Evolutionary conservation across 2,797 vertebrate species (phyloP).

Genomic region (Danio aesculapii): DNA sequence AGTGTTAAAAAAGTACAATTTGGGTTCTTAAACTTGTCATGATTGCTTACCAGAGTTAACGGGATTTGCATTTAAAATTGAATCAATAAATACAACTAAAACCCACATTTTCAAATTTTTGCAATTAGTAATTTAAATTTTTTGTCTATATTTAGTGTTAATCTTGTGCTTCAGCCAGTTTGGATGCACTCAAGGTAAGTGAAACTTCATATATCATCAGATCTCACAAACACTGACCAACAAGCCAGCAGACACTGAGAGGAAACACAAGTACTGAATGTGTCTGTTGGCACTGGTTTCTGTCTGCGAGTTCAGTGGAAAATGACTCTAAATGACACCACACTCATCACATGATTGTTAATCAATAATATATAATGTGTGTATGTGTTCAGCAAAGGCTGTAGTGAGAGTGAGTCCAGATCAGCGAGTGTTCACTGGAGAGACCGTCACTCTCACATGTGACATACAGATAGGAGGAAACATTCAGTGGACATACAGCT

Average conservation of each 20-base stretch:
- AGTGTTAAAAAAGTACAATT: too few species aligned
- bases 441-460: not conserved
- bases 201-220: not conserved
- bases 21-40: too few species aligned
- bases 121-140: too few species aligned
- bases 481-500: not conserved
- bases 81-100: too few species aligned
- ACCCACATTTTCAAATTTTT: too few species aligned
- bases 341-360: too few species aligned
- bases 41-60: too few species aligned
- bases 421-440: not conserved
- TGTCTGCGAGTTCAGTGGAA: too few species aligned
- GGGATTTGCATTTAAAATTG: too few species aligned
- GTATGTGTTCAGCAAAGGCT: not conserved
- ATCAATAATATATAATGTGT: not conserved
- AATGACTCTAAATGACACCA: too few species aligned
- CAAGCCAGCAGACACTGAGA: not conserved
- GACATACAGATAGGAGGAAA: not conserved
- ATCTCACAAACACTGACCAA: not conserved
- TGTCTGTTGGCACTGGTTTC: too few species aligned
- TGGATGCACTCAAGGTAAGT: not conserved
- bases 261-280: too few species aligned
- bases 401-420: not conserved
- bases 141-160: not conserved
- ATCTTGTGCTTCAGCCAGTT: not conserved